phyloP scores from a whole-genome alignment of 2,797 vertebrate species.

The Macroramphosus scolopax region DNA sequence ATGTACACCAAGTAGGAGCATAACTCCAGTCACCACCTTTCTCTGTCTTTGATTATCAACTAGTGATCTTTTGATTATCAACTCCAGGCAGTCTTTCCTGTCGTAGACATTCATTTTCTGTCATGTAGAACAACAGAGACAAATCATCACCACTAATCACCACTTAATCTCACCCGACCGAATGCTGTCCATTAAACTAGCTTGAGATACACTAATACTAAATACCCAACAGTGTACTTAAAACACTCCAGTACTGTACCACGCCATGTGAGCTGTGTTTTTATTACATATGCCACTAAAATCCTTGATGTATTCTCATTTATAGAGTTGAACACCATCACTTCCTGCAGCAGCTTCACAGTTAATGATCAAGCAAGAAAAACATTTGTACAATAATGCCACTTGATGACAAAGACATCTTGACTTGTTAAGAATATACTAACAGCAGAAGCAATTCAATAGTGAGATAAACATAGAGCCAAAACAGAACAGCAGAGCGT shows the following conservation, averaged over 20 bases:
- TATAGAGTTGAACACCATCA: no score
- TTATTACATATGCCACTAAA: no score
- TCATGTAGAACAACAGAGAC: slow-evolving; percentile 5
- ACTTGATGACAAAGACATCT: no score
- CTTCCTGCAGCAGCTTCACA: no score
- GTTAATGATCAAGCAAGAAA: no score
- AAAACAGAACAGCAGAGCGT: no score
- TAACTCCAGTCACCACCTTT: neutral
- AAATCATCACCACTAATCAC: slow-evolving; percentile 28
- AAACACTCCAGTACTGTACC: slow-evolving; percentile 21
- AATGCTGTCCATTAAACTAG: slow-evolving; percentile 32
- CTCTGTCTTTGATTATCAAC: neutral
- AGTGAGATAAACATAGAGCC: no score
- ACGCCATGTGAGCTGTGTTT: slow-evolving; percentile 12
- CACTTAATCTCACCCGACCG: slow-evolving; percentile 19
- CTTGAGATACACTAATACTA: slow-evolving; percentile 51
- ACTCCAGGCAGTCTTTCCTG: neutral
- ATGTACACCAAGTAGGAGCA: neutral
- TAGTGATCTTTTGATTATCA: neutral
- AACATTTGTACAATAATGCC: no score
- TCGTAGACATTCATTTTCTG: neutral
- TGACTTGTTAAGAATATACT: no score
- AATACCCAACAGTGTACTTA: slow-evolving; percentile 7
- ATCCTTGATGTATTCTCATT: no score
- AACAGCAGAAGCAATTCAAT: no score